A percentile compares a stretch with the other conserved stretches of the same genome.
These are phyloP conservation scores for Baccha elongata DNA, from an alignment of 2,888 invertebrate species.

Conservation along the genomic window DNA sequence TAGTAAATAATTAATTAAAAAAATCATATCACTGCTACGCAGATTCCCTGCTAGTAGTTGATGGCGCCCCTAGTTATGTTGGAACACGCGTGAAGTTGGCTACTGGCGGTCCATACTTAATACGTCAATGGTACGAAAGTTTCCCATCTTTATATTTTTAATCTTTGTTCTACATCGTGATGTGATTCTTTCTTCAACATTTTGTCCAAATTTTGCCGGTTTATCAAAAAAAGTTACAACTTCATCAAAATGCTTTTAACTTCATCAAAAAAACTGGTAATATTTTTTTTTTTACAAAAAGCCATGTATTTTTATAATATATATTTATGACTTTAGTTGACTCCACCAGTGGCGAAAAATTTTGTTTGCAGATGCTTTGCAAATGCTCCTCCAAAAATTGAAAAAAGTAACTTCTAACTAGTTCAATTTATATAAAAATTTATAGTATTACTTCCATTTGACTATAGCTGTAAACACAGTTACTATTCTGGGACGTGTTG, in stretches of 20 bases:
- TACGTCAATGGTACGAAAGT: no score
- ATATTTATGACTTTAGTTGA: conserved; percentile 32
- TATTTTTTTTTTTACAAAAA: no score
- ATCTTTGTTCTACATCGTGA: conserved; percentile 57
- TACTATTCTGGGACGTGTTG: conserved; percentile 92
- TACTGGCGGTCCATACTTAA: no score
- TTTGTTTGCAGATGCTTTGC: conserved; percentile 35
- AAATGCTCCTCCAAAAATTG: conserved; percentile 75
- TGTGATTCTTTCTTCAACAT: not conserved
- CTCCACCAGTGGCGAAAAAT: conserved; percentile 4
- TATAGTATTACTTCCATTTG: not conserved
- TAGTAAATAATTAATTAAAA: no score
- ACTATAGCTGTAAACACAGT: conserved; percentile 91
- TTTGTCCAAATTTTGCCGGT: conserved; percentile 42
- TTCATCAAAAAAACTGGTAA: conserved; percentile 49
- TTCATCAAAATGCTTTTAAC: conserved; percentile 31
- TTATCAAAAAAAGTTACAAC: conserved; percentile 13
- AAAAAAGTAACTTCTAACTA: conserved; percentile 76
- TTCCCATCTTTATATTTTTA: no score
- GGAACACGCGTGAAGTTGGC: no score
- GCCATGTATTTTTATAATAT: not conserved
- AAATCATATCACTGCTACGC: no score
- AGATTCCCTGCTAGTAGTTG: no score
- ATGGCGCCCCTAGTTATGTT: no score
- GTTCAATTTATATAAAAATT: not conserved